phyloP scores from a whole-genome alignment of 2,797 vertebrate genomes.

The Acipenser oxyrinchus region DNA sequence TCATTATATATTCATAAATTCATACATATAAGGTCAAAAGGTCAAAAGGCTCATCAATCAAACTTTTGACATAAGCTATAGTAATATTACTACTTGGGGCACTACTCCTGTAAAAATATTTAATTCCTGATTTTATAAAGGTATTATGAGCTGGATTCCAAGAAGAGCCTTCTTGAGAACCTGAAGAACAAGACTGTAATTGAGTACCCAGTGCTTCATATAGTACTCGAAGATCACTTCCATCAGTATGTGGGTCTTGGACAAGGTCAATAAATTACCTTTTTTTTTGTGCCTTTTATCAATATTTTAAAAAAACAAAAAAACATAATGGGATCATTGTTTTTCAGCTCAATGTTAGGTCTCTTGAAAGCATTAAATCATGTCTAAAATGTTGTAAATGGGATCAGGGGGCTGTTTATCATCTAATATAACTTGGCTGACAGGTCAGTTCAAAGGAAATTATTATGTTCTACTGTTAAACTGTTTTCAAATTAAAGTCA shows the following conservation, averaged over 20 bases:
- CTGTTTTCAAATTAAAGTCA: constrained; percentile 31
- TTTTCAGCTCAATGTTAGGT: constrained; percentile 4
- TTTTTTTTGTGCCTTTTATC: not conserved
- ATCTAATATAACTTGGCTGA: constrained; percentile 47
- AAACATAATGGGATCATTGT: constrained; percentile 16
- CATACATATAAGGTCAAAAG: too few species aligned
- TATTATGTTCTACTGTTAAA: constrained; percentile 41
- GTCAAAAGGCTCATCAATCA: too few species aligned
- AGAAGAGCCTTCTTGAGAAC: constrained; percentile 75
- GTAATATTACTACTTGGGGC: too few species aligned
- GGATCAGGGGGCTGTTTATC: constrained; percentile 35
- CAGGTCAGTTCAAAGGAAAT: constrained; percentile 44
- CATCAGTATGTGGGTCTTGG: constrained; percentile 55
- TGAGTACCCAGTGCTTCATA: constrained; percentile 81
- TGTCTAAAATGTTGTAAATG: constrained; percentile 38
- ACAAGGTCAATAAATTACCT: constrained; percentile 48
- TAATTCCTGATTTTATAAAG: constrained; percentile 45
- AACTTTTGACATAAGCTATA: too few species aligned
- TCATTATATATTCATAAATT: too few species aligned
- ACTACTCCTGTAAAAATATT: too few species aligned
- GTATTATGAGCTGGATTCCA: constrained; percentile 72
- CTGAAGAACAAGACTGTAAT: constrained; percentile 79
- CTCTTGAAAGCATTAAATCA: constrained; percentile 37
- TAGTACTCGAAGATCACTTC: constrained; percentile 65
- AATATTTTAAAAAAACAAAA: not conserved